Base-by-base conservation (phyloP, 2,888 invertebrate species). In the Chymomyza amoena region DNA sequence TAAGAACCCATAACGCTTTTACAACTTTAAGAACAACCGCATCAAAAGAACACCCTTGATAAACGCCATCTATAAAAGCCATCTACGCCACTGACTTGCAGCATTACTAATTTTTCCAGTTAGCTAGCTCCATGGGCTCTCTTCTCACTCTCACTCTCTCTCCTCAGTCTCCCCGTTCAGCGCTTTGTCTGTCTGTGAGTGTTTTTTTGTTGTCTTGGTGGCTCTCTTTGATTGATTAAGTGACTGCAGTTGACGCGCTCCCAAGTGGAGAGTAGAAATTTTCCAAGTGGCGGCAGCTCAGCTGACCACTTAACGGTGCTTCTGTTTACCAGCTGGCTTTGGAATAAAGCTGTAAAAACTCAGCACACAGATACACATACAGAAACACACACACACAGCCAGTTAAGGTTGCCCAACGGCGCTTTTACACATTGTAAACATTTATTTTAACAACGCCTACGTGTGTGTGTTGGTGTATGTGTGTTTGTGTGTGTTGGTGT, bases 181-280 rank as follows among this genome's bases (percentile, higher is more conserved):
- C 39, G 10, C 39, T 13, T 45, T 45, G 39, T 45, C 13, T 13
- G 39, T 45, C 39, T 10, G 39, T 4, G 13, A 4, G 13, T 45
- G 13, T 45, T 45, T 45, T 45, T 45, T 45, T 45, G 39, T 45
- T 45, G 39, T 45, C 39, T 45, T 45, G 39, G 13, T 45, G 39
- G 28, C 28, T 25, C 57, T 20, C 72, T 75, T 83, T 87, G 84
- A 84, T 84, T 84, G 84, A 84, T 84, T 84, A 83, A 84, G 84
- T 87, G 88, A 74, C 79, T 84, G 88, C 78, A 83, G 78, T 78
- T 84, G 84, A 84, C 81, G 73, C 76, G 63, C 28, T 28, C 52
- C 28, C 15, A 20, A 6, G 15, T 25, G 32, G 32, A 20, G 36
- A 45, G 20, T 36, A 45, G 16, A 20, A 56, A 62, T 45, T 45